phyloP scores from a whole-genome alignment of 2,888 invertebrate genomes.

The Mesorhabditis spiculigera region DNA sequence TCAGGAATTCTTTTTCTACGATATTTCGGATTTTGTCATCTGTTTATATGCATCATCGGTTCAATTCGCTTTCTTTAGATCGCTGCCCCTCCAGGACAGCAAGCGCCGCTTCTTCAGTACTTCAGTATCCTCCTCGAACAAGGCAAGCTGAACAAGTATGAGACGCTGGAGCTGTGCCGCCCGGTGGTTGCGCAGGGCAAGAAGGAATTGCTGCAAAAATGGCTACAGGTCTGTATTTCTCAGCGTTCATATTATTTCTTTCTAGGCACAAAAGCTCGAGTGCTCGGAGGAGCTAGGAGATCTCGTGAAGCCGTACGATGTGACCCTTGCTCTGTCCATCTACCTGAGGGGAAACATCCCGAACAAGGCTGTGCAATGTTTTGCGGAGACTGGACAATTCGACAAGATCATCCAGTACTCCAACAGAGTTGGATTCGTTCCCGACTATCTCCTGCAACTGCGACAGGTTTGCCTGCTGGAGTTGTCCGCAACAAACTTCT shows the following conservation, averaged over 20 bases:
- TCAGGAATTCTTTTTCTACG: too few relatives aligned
- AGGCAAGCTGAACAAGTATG: slow-evolving; percentile 94
- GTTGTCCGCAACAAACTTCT: background rate
- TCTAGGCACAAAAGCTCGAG: slow-evolving; percentile 68
- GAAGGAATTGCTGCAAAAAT: slow-evolving; percentile 44
- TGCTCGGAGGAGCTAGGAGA: slow-evolving; percentile 98
- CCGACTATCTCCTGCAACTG: slow-evolving; percentile 91
- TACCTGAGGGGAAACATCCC: slow-evolving; percentile 96
- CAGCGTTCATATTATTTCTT: slow-evolving; percentile 16
- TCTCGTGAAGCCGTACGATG: slow-evolving; percentile 91
- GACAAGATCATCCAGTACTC: slow-evolving; percentile 98
- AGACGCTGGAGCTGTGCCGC: slow-evolving; percentile 92
- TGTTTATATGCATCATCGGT: too few relatives aligned
- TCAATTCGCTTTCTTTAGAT: slow-evolving; percentile 66
- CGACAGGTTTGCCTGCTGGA: slow-evolving; percentile 68
- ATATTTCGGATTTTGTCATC: too few relatives aligned
- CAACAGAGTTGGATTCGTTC: slow-evolving; percentile 94
- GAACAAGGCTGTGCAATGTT: slow-evolving; percentile 95
- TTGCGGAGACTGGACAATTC: slow-evolving; percentile 98
- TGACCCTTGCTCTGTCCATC: slow-evolving; percentile 90
- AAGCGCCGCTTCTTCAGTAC: slow-evolving; percentile 93
- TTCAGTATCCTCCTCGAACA: slow-evolving; percentile 97
- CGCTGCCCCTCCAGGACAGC: slow-evolving; percentile 86
- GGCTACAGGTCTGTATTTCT: slow-evolving; percentile 11
- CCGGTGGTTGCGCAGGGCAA: slow-evolving; percentile 92